Evolutionary conservation across 2,113 vertebrate genomes (phyloP), one percentile per base, ranked within the genome.

Genomic region (Melanocharis versteri): DNA sequence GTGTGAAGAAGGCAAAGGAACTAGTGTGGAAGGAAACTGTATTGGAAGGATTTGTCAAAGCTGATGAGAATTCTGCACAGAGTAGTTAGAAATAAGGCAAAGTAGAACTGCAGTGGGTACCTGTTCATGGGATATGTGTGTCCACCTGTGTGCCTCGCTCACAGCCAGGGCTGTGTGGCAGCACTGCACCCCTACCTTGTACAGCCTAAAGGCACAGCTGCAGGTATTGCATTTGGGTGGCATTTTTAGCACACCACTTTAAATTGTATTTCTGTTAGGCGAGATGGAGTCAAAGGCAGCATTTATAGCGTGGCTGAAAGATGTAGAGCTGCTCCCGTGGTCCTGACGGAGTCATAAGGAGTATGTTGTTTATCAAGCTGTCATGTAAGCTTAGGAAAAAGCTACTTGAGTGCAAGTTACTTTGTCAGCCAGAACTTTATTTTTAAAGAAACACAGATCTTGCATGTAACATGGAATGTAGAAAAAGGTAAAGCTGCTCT

Each of bases 121-220:
- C n/a, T 66, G 1, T n/a, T 62, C 3, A 13, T 18, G 1, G 4
- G 27, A 2, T 26, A 0, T 28, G 15, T 37, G 39, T 78, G 37
- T 30, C 37, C 13, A 1, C 9, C 20, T 18, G 42, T 5, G 19
- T 31, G 42, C 35, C n/a, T 58, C 0, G 0, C 19, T 44, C 10
- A 4, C 33, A 51, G 22, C 9, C 12, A n/a, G n/a, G n/a, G n/a
- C n/a, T n/a, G 6, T 16, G 58, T 13, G 76, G 37, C 58, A 62
- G 53, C 30, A 11, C 24, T 45, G 81, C 50, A 13, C 8, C 5
- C 37, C 45, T 23, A 33, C n/a, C 33, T 26, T 45, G 12, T 17
- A 9, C 45, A 45, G 72, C 40, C 61, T 21, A 11, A 22, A 22
- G 42, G 37, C 62, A 23, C 17, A 35, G 51, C 42, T 48, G 1